phyloP scores from a whole-genome alignment of 1,140 invertebrate species.

The Papilio helenus region DNA sequence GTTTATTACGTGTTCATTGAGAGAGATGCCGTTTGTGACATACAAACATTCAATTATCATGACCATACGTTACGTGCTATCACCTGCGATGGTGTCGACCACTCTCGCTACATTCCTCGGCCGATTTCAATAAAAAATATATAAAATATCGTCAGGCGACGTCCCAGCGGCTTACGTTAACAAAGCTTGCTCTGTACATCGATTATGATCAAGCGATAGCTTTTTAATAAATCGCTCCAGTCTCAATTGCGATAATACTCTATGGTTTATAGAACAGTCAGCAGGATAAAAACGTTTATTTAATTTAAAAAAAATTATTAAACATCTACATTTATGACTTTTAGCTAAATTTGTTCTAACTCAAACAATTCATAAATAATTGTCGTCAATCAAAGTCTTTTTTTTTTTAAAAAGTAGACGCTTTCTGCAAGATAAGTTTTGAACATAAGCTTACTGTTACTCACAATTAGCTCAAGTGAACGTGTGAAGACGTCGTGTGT shows the following conservation, averaged over 20 bases:
- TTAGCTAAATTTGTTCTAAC: too few species aligned
- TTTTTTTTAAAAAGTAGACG: neutral
- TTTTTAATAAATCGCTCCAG: conserved; percentile 77
- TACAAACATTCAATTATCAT: conserved; percentile 37
- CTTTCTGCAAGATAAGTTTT: neutral
- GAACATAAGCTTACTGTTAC: conserved; percentile 6
- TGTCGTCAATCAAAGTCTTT: neutral
- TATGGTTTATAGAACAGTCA: neutral
- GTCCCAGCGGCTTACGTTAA: conserved; percentile 42
- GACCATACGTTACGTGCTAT: conserved; percentile 29
- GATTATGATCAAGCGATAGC: conserved; percentile 67
- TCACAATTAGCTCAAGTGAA: conserved; percentile 21
- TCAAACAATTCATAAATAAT: neutral
- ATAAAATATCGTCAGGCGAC: conserved; percentile 44
- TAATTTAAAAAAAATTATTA: too few species aligned
- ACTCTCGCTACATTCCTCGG: conserved; percentile 42
- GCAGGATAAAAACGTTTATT: too few species aligned
- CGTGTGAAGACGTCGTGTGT: conserved; percentile 26
- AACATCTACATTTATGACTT: too few species aligned
- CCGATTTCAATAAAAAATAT: conserved; percentile 46
- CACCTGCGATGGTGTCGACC: conserved; percentile 26
- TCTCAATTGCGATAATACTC: conserved; percentile 61
- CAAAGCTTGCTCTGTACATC: conserved; percentile 60
- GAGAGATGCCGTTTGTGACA: conserved; percentile 31
- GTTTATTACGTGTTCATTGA: conserved; percentile 35